A percentile compares a stretch with the other conserved stretches of the same genome.
Conservation (phyloP, 1,140 invertebrate genomes). For the Cecropterus lyciades region DNA sequence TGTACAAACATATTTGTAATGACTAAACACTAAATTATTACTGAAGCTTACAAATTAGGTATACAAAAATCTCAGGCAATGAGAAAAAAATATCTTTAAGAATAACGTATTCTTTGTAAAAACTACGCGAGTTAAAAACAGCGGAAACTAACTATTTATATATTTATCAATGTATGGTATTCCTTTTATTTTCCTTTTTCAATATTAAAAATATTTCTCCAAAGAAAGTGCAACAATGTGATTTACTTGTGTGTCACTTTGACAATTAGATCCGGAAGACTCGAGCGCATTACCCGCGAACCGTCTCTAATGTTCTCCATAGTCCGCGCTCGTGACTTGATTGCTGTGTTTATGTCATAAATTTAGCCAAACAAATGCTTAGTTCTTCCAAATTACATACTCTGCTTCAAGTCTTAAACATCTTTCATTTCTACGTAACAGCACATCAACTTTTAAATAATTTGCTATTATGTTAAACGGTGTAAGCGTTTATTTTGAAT, state of each 20-base stretch:
- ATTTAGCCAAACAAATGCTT: conserved; percentile 14
- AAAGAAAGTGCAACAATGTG: neutral
- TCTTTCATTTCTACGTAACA: conserved; percentile 16
- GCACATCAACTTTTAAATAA: conserved; percentile 9
- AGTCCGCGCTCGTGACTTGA: conserved; percentile 29
- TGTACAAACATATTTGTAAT: no score
- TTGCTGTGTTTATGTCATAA: conserved; percentile 35
- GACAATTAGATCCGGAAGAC: conserved; percentile 76
- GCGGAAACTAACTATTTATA: neutral
- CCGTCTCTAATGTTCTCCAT: conserved; percentile 55
- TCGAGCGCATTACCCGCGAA: conserved; percentile 53
- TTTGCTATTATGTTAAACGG: neutral
- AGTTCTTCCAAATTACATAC: conserved; percentile 8
- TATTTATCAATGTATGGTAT: neutral
- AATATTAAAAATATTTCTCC: neutral
- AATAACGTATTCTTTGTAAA: no score
- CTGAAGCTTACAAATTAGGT: no score
- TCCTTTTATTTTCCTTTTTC: neutral
- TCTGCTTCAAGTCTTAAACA: conserved; percentile 13
- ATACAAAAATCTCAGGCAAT: no score
- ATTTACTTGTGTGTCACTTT: conserved; percentile 50
- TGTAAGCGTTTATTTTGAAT: neutral
- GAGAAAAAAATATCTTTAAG: no score
- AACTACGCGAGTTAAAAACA: no score
- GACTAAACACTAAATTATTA: no score